Base-by-base conservation (phyloP, 2,888 invertebrate genomes). In the Drosophila nigricruria region DNA sequence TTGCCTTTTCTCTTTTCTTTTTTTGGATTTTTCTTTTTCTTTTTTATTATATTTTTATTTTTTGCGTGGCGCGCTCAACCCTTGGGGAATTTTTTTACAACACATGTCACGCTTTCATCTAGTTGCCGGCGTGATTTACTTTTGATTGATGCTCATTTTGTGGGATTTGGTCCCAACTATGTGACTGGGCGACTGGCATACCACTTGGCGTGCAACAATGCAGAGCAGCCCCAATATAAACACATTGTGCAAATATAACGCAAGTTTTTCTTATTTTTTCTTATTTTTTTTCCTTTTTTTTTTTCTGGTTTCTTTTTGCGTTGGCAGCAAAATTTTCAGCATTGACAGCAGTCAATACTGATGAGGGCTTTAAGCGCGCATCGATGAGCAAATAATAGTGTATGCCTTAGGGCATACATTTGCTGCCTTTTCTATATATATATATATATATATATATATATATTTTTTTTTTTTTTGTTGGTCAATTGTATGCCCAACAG, bases 71-170 rank as follows among this genome's bases (percentile, higher is more conserved):
- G 36, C 50, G 38, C 38, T 42, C 38, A 59, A 30, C 59, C 54
- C 53, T 49, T 59, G 54, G 40, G 54, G 40, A 27, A 25, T 54
- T 38, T 27, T 47, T 49, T 47, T 34, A n/a, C 27, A 38, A 58
- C 40, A 73, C 45, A 58, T 68, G 61, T 42, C 58, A 66, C 25
- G 57, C 54, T 59, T 60, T 56, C 64, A 73, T 71, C 71, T 77
- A 68, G 73, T 65, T 73, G 73, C 64, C 62, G 61, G 52, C 77
- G 47, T 64, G 77, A 76, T 76, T 77, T 76, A 77, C 62, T 52
- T 60, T 77, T 77, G 76, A 73, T 77, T 77, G 77, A 77, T 77
- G 76, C 73, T 73, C 69, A 77, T 77, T 77, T 77, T 69, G 76
- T 73, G 56, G 72, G 68, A 76, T 76, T 76, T 76, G 77, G 61